Evolutionary conservation across 2,888 invertebrate species (phyloP).

Genomic region (Caenorhabditis zanzibari): DNA sequence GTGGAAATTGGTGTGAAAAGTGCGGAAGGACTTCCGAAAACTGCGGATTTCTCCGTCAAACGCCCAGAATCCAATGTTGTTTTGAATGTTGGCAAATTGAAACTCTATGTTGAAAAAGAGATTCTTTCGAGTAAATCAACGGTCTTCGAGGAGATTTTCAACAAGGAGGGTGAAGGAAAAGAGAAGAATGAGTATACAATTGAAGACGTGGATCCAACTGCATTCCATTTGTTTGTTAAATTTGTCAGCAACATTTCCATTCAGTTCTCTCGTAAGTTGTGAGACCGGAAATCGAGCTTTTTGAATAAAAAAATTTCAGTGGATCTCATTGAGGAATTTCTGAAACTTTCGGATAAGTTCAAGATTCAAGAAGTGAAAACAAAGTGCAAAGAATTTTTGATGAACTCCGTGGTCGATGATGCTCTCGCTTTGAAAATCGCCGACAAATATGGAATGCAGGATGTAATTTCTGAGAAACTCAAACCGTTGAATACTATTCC

Average conservation of each 20-base stretch:
- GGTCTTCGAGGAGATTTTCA: slow-evolving; percentile 11
- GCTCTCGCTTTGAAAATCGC: slow-evolving; percentile 29
- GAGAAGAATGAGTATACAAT: slow-evolving; percentile 10
- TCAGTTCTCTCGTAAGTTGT: slow-evolving; percentile 1
- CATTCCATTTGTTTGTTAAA: slow-evolving; percentile 24
- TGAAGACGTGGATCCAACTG: slow-evolving; percentile 2
- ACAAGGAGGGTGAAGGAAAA: background rate
- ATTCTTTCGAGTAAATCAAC: slow-evolving; percentile 7
- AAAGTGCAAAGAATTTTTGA: slow-evolving; percentile 13
- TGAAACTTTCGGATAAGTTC: slow-evolving; percentile 26
- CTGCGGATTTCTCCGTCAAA: slow-evolving; percentile 10
- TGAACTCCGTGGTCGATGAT: slow-evolving; percentile 34
- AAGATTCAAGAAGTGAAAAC: background rate
- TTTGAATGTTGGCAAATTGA: slow-evolving; percentile 9
- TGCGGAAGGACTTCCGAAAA: background rate
- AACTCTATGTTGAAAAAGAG: slow-evolving; percentile 18
- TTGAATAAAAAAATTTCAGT: slow-evolving; percentile 14
- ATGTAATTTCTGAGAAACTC: slow-evolving; percentile 35
- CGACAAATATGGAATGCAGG: slow-evolving; percentile 25
- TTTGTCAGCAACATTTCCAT: slow-evolving; percentile 8
- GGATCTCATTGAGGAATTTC: slow-evolving; percentile 14
- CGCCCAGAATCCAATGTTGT: background rate
- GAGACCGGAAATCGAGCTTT: too few species aligned
- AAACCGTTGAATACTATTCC: slow-evolving; percentile 31
- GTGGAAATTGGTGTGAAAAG: slow-evolving; percentile 41